A percentile compares a stretch with the other conserved stretches of the same genome.
Evolutionary conservation across 1,140 invertebrate genomes (phyloP).

Genomic region (Drosophila bipectinata): DNA sequence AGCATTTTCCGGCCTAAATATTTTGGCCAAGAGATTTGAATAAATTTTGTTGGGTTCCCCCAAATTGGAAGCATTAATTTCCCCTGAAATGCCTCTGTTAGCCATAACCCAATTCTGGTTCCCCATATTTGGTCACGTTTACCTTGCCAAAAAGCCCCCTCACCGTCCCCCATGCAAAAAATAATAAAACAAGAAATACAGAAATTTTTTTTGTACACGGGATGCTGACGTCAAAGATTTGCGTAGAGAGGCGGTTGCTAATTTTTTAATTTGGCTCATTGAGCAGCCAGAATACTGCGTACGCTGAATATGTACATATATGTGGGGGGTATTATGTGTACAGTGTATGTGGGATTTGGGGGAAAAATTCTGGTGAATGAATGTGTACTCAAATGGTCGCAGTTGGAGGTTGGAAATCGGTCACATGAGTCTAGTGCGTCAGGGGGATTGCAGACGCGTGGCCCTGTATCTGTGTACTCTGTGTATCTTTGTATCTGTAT

Average conservation of each 20-base stretch:
- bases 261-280: slow-evolving; percentile 60
- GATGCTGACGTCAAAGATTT: slow-evolving; percentile 65
- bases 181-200: slow-evolving; percentile 20
- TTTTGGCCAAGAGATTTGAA: background rate
- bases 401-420: slow-evolving; percentile 14
- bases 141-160: slow-evolving; percentile 30
- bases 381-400: slow-evolving; percentile 42
- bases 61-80: slow-evolving; percentile 12
- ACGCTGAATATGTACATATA: background rate
- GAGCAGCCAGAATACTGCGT: slow-evolving; percentile 52
- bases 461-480: slow-evolving; percentile 22
- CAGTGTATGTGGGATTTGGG: slow-evolving; percentile 37
- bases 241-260: slow-evolving; percentile 51
- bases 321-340: background rate
- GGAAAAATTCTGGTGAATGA: slow-evolving; percentile 67
- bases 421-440: slow-evolving; percentile 72
- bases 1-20: background rate
- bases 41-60: background rate
- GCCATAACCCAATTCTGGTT: slow-evolving; percentile 34
- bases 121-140: slow-evolving; percentile 77
- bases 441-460: slow-evolving; percentile 42
- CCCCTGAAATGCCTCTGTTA: slow-evolving; percentile 23
- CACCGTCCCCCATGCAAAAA: background rate
- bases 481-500: slow-evolving; percentile 5
- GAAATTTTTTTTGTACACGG: slow-evolving; percentile 3